Conservation (phyloP, 2,888 invertebrate genomes). For the Lithodes maja region DNA sequence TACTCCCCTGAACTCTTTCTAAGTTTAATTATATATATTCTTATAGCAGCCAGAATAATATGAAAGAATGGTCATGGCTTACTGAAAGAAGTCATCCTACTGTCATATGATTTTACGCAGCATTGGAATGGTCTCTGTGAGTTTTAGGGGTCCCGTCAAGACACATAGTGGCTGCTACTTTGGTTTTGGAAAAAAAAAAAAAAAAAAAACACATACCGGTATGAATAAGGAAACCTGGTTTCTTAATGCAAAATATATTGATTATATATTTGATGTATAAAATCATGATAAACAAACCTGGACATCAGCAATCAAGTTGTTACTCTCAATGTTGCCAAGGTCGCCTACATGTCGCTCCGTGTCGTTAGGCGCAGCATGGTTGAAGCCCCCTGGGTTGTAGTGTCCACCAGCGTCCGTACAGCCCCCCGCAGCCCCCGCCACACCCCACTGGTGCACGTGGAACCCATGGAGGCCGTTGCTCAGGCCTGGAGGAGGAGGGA, state of each 20-base stretch:
- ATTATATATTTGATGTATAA: background rate
- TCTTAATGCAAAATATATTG: background rate
- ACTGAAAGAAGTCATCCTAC: no score
- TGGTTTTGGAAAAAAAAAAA: no score
- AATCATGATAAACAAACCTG: background rate
- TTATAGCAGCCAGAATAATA: no score
- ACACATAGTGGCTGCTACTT: no score
- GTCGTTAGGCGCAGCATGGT: slow-evolving; percentile 88
- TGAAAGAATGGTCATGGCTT: no score
- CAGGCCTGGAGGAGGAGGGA: slow-evolving; percentile 32
- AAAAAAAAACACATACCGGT: no score
- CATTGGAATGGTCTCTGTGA: no score
- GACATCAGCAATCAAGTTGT: background rate
- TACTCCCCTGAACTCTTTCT: no score
- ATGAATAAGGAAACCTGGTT: background rate
- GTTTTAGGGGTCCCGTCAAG: no score
- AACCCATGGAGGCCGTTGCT: slow-evolving; percentile 53
- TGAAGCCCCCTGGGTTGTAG: slow-evolving; percentile 88
- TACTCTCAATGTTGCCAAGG: slow-evolving; percentile 87
- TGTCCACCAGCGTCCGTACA: slow-evolving; percentile 78
- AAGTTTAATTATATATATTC: no score
- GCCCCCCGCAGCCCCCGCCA: background rate
- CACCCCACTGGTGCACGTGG: slow-evolving; percentile 62
- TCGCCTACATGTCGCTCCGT: slow-evolving; percentile 89
- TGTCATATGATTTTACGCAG: no score